phyloP scores from a whole-genome alignment of 2,888 invertebrate species.

The Philopedon plagiatum region DNA sequence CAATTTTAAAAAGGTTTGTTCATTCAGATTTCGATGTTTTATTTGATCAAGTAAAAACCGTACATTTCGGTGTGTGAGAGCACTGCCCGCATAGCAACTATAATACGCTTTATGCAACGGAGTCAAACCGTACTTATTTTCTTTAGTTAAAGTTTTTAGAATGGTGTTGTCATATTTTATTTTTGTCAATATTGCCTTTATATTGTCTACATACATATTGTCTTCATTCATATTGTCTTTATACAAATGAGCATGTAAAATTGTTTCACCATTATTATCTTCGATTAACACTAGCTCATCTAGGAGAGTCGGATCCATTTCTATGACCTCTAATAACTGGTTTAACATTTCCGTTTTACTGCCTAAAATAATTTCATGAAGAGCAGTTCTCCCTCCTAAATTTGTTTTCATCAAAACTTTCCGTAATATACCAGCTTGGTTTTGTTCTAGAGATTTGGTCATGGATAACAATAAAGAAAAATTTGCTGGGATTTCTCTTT shows the following conservation, averaged over 20 bases:
- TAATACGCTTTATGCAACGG: conserved; percentile 1
- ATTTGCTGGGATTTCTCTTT: too few relatives aligned
- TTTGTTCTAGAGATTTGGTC: background rate
- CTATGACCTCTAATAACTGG: background rate
- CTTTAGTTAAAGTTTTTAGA: background rate
- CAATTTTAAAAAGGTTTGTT: background rate
- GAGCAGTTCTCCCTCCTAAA: background rate
- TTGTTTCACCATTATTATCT: background rate
- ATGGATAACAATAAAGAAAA: background rate
- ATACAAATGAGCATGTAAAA: background rate
- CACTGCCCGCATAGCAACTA: background rate
- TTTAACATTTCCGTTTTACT: background rate
- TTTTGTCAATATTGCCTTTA: background rate
- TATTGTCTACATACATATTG: too few relatives aligned
- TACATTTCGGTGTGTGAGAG: background rate
- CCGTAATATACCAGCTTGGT: background rate
- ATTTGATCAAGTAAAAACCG: conserved; percentile 1
- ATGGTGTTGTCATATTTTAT: background rate
- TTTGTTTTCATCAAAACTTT: background rate
- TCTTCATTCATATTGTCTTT: too few relatives aligned
- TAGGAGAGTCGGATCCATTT: background rate
- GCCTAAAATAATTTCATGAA: conserved; percentile 1
- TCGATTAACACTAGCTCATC: background rate
- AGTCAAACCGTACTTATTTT: conserved; percentile 2
- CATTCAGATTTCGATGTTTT: background rate